Evolutionary conservation across 2,888 invertebrate species (phyloP).

Genomic region (Tipula helvola): DNA sequence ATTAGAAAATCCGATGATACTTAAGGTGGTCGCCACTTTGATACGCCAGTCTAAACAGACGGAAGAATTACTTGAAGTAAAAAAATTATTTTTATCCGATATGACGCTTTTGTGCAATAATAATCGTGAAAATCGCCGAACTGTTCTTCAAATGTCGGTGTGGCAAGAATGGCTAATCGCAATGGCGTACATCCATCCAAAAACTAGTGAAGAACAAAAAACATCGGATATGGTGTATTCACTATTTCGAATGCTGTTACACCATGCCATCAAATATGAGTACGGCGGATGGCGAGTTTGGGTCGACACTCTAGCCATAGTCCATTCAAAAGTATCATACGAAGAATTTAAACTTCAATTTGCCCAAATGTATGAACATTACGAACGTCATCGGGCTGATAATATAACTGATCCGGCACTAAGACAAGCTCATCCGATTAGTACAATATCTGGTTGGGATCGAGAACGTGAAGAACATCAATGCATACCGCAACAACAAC

Average conservation of each 20-base stretch:
- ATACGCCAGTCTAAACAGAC: conserved; percentile 94
- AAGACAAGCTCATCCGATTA: conserved; percentile 83
- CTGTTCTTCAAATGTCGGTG: conserved; percentile 98
- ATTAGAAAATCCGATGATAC: conserved; percentile 94
- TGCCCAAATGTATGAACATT: conserved; percentile 94
- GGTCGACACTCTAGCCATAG: conserved; percentile 98
- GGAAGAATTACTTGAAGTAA: conserved; percentile 81
- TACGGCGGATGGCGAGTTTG: conserved; percentile 99
- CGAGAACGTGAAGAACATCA: conserved; percentile 41
- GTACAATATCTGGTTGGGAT: conserved; percentile 93
- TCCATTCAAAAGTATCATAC: conserved; percentile 97
- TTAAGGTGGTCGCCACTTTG: conserved; percentile 96
- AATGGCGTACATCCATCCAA: conserved; percentile 95
- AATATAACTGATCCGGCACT: conserved; percentile 92
- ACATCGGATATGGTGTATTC: conserved; percentile 98
- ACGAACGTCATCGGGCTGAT: conserved; percentile 85
- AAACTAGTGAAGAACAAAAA: conserved; percentile 88
- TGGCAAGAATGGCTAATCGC: conserved; percentile 99
- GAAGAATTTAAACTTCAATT: conserved; percentile 97
- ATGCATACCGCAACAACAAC: conserved; percentile 13
- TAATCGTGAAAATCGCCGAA: conserved; percentile 91
- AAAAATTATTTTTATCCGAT: conserved; percentile 92
- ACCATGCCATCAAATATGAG: conserved; percentile 98
- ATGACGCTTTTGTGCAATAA: conserved; percentile 97
- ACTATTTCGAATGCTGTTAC: conserved; percentile 90